A percentile compares a stretch with the other conserved stretches of the same genome.
phyloP scores from a whole-genome alignment of 2,113 vertebrate genomes.

The Nycticorax nycticorax region DNA sequence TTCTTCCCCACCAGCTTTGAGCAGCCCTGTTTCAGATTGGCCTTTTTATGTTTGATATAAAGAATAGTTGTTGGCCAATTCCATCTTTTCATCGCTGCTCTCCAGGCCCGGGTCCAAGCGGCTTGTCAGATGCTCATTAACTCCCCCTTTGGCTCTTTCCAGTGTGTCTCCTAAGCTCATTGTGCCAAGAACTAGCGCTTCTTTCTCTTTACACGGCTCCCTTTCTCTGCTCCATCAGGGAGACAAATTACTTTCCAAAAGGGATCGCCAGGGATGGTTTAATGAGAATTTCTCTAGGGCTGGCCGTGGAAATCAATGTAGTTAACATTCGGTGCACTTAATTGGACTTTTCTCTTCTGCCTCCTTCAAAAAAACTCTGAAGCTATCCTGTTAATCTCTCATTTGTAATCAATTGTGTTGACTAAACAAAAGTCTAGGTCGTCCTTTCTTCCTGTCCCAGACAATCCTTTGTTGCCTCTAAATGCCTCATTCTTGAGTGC shows the following conservation, averaged over 20 bases:
- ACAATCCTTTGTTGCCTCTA: constrained; percentile 94
- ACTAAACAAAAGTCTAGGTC: constrained; percentile 97
- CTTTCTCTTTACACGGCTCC: constrained; percentile 86
- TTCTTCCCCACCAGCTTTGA: constrained; percentile 82
- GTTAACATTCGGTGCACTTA: constrained; percentile 99
- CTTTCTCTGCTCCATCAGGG: constrained; percentile 87
- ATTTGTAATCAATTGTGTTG: constrained; percentile 99
- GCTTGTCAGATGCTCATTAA: constrained; percentile 97
- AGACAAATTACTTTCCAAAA: constrained; percentile 91
- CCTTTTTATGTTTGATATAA: constrained; percentile 89
- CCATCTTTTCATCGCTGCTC: constrained; percentile 87
- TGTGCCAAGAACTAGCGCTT: constrained; percentile 91
- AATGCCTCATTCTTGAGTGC: constrained; percentile 95
- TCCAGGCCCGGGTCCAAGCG: constrained; percentile 87
- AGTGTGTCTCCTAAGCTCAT: constrained; percentile 90
- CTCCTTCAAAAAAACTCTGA: constrained; percentile 88
- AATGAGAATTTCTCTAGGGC: constrained; percentile 99
- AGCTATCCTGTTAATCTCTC: constrained; percentile 99
- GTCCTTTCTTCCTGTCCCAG: constrained; percentile 95
- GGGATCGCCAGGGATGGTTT: constrained; percentile 91
- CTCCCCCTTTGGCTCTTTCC: constrained; percentile 90
- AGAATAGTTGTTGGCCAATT: constrained; percentile 85
- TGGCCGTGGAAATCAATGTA: constrained; percentile 96
- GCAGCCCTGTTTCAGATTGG: constrained; percentile 86
- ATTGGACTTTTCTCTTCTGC: constrained; percentile 96